Evolutionary conservation across 2,113 vertebrate species (phyloP).

Genomic region (Oryzias celebensis): DNA sequence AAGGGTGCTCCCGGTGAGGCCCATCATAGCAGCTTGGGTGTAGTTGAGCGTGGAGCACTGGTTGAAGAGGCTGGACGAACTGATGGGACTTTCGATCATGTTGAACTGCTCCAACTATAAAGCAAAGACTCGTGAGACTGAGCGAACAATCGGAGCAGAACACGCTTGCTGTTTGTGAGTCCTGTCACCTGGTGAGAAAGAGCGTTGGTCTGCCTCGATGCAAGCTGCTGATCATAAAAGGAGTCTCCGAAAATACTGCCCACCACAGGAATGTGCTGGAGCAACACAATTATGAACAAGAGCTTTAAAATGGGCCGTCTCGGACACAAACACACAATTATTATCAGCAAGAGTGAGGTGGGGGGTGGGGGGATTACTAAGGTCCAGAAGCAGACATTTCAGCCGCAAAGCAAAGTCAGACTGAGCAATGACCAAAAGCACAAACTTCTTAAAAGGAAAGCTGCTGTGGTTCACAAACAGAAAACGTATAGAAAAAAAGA

Average conservation of each 20-base stretch:
- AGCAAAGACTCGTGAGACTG: conserved; percentile 5
- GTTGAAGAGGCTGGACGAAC: conserved; percentile 90
- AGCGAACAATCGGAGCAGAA: not conserved
- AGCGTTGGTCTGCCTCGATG: conserved; percentile 93
- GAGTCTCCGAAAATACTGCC: conserved; percentile 95
- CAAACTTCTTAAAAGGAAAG: conserved; percentile 34
- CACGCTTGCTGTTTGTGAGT: not conserved
- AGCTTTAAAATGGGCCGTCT: not conserved
- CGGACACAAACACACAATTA: not conserved
- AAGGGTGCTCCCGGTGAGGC: conserved; percentile 89
- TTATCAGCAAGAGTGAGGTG: not conserved
- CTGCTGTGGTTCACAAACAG: conserved; percentile 16
- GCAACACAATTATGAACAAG: conserved; percentile 45
- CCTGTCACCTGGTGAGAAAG: conserved; percentile 93
- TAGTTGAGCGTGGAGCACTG: conserved; percentile 95
- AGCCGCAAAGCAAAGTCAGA: conserved; percentile 38
- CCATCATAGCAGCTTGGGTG: conserved; percentile 97
- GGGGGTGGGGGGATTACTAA: not conserved
- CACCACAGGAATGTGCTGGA: conserved; percentile 91
- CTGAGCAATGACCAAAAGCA: conserved; percentile 44
- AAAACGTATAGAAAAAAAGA: not conserved
- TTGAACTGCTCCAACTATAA: conserved; percentile 96
- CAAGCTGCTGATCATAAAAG: conserved; percentile 97
- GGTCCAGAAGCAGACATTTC: conserved; percentile 32
- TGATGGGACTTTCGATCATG: conserved; percentile 94